Evolutionary conservation across 2,888 invertebrate genomes (phyloP), one percentile per base, ranked within the genome.

Genomic region (Drosophila gaucha): DNA sequence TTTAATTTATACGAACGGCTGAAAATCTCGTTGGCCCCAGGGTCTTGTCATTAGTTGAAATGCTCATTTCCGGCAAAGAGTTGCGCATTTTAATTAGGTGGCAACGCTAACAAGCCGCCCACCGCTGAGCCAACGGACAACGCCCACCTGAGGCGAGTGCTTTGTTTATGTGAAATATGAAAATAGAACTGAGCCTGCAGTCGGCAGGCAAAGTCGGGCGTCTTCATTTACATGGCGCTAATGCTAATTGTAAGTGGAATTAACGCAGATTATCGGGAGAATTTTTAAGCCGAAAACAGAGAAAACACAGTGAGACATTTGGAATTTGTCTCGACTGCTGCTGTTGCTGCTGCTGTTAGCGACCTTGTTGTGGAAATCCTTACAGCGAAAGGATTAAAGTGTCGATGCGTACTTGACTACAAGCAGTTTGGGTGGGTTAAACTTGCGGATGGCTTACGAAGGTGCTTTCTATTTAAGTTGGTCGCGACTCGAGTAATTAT

Each of bases 161-260:
- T 80, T 78, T 84, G 84, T 70, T 83, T 70, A 78, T 79, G 71
- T 73, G 70, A 84, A 80, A 83, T 85, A 85, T 86, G 74, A 86
- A 86, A 86, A 78, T 75, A 52, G 74, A 51, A 69, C 65, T 49
- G 71, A 57, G 62, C 64, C 59, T 68, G 74, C 74, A 70, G 58
- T 67, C 36, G 47, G 55, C 2, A 56, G 28, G 51, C 47, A 41
- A 36, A 54, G 69, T 46, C 63, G 58, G 63, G 36, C 50, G 55
- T 43, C 62, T 60, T 51, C 71, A 69, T 80, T 85, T 83, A 77
- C 80, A 85, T 79, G 78, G 54, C 71, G 74, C 78, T 84, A 84
- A 84, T 84, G 74, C 76, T 86, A 86, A 87, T 84, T 87, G 86
- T 86, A 78, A 88, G 77, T 80, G 75, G 88, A 78, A 86, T 87